Evolutionary conservation across 2,113 vertebrate species (phyloP).

Genomic region (Erinaceus europaeus): DNA sequence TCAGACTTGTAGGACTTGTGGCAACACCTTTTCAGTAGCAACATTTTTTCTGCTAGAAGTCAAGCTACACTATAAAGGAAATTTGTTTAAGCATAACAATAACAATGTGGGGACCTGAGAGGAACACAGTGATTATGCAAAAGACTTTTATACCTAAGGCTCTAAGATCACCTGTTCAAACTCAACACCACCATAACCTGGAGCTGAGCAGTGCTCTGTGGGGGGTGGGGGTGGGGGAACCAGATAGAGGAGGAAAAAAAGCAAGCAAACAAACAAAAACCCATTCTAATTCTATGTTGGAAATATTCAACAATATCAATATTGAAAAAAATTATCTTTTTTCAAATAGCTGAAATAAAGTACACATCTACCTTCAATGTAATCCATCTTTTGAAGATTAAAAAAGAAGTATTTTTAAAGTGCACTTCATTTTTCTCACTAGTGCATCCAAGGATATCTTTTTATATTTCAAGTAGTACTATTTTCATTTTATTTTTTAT

Average conservation of each 20-base stretch:
- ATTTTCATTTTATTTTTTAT: conserved; percentile 35
- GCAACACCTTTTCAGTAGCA: neutral
- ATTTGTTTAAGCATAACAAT: neutral
- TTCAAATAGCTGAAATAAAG: conserved; percentile 42
- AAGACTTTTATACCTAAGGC: too few relatives aligned
- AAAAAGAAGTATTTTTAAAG: neutral
- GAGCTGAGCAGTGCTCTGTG: too few relatives aligned
- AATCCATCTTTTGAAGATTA: conserved; percentile 30
- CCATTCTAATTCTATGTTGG: too few relatives aligned
- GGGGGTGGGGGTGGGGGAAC: too few relatives aligned
- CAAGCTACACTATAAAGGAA: neutral
- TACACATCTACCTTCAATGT: neutral
- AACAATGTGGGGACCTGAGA: neutral
- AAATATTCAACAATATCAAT: too few relatives aligned
- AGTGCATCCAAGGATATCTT: neutral
- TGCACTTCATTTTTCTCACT: conserved; percentile 27
- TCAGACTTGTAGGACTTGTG: neutral
- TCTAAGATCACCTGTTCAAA: too few relatives aligned
- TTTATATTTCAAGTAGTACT: conserved; percentile 19
- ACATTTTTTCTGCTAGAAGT: neutral
- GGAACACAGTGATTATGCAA: too few relatives aligned
- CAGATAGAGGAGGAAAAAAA: too few relatives aligned
- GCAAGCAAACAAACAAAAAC: too few relatives aligned
- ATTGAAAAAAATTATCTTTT: too few relatives aligned
- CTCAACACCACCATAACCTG: too few relatives aligned